Evolutionary conservation across 2,797 vertebrate genomes (phyloP), one percentile per base, ranked within the genome.

Genomic region (Coendou prehensilis): DNA sequence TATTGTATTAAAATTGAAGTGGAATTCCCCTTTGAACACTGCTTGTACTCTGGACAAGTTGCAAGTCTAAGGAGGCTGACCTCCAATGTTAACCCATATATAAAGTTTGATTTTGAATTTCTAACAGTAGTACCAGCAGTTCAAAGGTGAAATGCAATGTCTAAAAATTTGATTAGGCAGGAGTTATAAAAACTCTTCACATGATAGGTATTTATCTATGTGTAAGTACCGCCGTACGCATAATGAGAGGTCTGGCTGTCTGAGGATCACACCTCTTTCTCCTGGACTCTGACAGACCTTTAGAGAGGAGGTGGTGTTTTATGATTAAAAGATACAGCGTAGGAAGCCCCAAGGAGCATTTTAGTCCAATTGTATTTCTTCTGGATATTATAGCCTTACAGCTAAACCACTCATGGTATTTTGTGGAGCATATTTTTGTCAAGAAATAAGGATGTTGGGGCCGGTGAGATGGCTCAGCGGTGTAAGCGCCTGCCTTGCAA

Each of bases 351-450:
- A 47, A 47, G 11, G 64, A 93, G 28, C 13, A 14, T 52, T 71
- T 93, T 23, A 92, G 52, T 15, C 47, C 76, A 57, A 71, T 93
- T 86, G 2, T 82, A 67, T 95, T 95, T 93, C 78, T 73, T 87
- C 56, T 69, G 86, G 85, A 54, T 91, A 47, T 96, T 87, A 37
- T 33, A 92, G 85, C 20, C 78, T 97, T 63, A 23, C 9, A 23
- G 57, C 96, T 96, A 96, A 97, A 96, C 33, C 47, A 18, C 64
- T 75, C 2, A 1, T 45, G 28, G 88, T 94, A 92, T 23, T 97
- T 97, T 95, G 45, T 93, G 45, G 63, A 67, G 92, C 79, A 67
- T 91, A 50, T 52, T 67, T 82, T 95, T 93, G 76, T 83, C 26
- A 67, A 84, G n/a, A 97, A 96, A 80, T 59, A 17, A 94, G 6